Conservation (phyloP, 2,888 invertebrate genomes). For the Pharmacophagus antenor region DNA sequence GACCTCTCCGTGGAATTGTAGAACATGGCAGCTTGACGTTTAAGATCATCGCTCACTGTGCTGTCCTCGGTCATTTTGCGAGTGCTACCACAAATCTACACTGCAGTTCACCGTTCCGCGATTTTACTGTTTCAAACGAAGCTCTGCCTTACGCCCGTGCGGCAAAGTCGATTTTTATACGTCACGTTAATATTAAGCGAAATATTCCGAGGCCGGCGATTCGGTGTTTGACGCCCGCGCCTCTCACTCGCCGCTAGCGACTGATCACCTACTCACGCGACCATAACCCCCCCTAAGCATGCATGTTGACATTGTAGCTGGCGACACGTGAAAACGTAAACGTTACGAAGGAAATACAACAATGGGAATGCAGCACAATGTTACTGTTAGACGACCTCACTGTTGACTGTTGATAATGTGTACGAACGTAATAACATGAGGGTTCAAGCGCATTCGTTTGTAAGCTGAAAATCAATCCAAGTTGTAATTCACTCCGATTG, state of each 20-base stretch:
- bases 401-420: constrained; percentile 18
- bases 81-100: constrained; percentile 35
- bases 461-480: not conserved
- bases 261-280: constrained; percentile 62
- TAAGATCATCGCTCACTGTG: constrained; percentile 65
- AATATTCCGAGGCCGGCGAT: constrained; percentile 52
- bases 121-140: constrained; percentile 32
- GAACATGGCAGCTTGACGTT: constrained; percentile 73
- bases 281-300: constrained; percentile 57
- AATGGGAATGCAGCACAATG: constrained; percentile 14
- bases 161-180: constrained; percentile 33
- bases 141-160: not conserved
- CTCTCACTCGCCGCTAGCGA: constrained; percentile 55
- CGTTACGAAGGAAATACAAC: constrained; percentile 20
- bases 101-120: constrained; percentile 42
- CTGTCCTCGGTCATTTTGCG: constrained; percentile 67
- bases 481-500: not conserved
- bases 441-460: not conserved
- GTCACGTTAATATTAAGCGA: constrained; percentile 28
- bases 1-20: constrained; percentile 75
- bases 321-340: constrained; percentile 28
- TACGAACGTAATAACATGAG: constrained; percentile 13
- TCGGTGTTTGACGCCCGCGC: constrained; percentile 68
- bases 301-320: constrained; percentile 28
- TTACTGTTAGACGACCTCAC: constrained; percentile 22